A percentile compares a stretch with the other conserved stretches of the same genome.
These are phyloP conservation scores for Tineola bisselliella DNA, from an alignment of 2,888 invertebrate species.

Conservation along the genomic window DNA sequence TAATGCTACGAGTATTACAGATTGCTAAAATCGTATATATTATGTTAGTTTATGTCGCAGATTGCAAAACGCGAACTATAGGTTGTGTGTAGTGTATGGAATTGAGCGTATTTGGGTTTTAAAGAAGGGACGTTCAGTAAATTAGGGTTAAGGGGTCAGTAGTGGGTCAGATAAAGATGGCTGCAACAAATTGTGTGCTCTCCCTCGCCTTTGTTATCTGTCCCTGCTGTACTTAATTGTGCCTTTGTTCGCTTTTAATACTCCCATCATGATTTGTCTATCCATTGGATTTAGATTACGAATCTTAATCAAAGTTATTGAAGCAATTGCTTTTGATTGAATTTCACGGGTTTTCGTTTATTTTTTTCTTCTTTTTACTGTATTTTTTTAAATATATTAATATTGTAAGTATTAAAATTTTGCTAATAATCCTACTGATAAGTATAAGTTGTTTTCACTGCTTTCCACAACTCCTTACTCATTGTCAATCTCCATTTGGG, in stretches of 20 bases:
- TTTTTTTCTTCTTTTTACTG: too few species aligned
- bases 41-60: neutral
- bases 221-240: conserved; percentile 64
- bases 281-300: conserved; percentile 25
- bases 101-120: neutral
- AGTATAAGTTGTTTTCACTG: too few species aligned
- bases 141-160: conserved; percentile 66
- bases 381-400: too few species aligned
- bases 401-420: too few species aligned
- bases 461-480: too few species aligned
- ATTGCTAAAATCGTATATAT: conserved; percentile 20
- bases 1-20: conserved; percentile 20
- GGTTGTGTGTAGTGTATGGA: neutral
- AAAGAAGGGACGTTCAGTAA: conserved; percentile 41
- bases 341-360: too few species aligned
- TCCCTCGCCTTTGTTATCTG: conserved; percentile 55
- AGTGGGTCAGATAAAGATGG: conserved; percentile 61
- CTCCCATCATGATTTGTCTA: conserved; percentile 43
- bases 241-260: conserved; percentile 50
- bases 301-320: neutral
- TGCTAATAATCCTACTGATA: too few species aligned
- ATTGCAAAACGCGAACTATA: neutral
- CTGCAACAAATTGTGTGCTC: conserved; percentile 65
- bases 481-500: too few species aligned
- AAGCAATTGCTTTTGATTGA: neutral